Evolutionary conservation across 2,797 vertebrate genomes (phyloP), one percentile per base, ranked within the genome.

Genomic region (Apogon hyalosoma): DNA sequence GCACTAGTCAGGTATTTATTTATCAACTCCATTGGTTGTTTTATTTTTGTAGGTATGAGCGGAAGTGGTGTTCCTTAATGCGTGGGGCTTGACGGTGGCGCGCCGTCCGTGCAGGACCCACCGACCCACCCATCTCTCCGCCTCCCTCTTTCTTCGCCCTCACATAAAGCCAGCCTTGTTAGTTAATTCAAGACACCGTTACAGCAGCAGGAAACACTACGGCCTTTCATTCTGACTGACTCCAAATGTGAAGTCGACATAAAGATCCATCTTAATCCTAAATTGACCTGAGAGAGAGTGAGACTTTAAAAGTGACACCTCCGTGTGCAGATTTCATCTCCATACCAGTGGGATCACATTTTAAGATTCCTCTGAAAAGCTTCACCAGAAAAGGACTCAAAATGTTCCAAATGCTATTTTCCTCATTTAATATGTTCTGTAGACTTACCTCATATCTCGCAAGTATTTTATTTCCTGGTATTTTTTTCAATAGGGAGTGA

Each of bases 121-220:
- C 69, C 36, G 69, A 77, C 84, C 85, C 83, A 14, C 75, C 74
- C 79, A 47, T 58, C 69, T 42, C 70, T 49, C 68, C 63, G 28
- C 82, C 77, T 77, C 79, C 69, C 47, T 51, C 79, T 65, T 39
- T 52, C 38, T 51, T 33, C 38, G 49, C 65, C 42, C 69, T 58
- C 82, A 38, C 69, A 93, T 92, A 92, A 92, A 92, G 90, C 75
- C 87, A 70, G 76, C 89, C 90, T 93, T 93, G 90, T 93, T 91
- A 73, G 73, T 79, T 63, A 64, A 81, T 68, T 84, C 68, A 84
- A 79, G 73, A 84, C 80, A 58, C 71, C 68, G 84, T 82, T 88
- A 54, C 46, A 79, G 82, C 75, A 70, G 63, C 43, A 68, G 73
- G 63, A 88, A 86, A 93, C 89, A 93, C 90, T 89, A 48, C 74